phyloP scores from a whole-genome alignment of 2,888 invertebrate species.

The Drosophila recens region DNA sequence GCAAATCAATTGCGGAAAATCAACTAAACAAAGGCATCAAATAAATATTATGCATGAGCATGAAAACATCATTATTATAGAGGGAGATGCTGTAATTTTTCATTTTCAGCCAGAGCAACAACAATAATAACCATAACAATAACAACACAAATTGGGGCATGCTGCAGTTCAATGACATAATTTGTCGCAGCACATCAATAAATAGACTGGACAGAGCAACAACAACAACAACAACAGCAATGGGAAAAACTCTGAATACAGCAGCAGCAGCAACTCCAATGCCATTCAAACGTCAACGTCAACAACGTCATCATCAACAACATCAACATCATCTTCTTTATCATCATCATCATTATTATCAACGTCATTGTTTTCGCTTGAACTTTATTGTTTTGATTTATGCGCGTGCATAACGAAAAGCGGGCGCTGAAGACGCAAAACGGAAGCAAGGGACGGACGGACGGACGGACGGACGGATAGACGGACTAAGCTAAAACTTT shows the following conservation, averaged over 20 bases:
- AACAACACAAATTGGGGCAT: constrained; percentile 22
- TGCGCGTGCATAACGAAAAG: constrained; percentile 63
- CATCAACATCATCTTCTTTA: constrained; percentile 12
- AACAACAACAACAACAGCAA: constrained; percentile 29
- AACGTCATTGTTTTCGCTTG: constrained; percentile 76
- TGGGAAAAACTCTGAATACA: constrained; percentile 32
- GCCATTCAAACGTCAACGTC: constrained; percentile 56
- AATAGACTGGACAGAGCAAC: constrained; percentile 60
- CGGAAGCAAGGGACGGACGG: not conserved
- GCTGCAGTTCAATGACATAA: constrained; percentile 77
- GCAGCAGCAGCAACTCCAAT: constrained; percentile 35
- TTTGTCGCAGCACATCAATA: constrained; percentile 79
- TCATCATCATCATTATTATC: constrained; percentile 15
- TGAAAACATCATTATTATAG: constrained; percentile 54
- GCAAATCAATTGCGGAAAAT: constrained; percentile 60
- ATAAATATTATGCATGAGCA: constrained; percentile 74
- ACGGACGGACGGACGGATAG: not conserved
- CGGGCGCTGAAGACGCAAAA: not conserved
- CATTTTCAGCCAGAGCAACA: constrained; percentile 49
- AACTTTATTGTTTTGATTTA: constrained; percentile 81
- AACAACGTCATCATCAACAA: constrained; percentile 28
- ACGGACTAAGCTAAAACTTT: constrained; percentile 69
- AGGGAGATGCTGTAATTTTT: constrained; percentile 55
- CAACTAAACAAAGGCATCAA: constrained; percentile 67
- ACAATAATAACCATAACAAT: constrained; percentile 11